Evolutionary conservation across 1,140 invertebrate species (phyloP).

Genomic region (Tetraneura akinire): DNA sequence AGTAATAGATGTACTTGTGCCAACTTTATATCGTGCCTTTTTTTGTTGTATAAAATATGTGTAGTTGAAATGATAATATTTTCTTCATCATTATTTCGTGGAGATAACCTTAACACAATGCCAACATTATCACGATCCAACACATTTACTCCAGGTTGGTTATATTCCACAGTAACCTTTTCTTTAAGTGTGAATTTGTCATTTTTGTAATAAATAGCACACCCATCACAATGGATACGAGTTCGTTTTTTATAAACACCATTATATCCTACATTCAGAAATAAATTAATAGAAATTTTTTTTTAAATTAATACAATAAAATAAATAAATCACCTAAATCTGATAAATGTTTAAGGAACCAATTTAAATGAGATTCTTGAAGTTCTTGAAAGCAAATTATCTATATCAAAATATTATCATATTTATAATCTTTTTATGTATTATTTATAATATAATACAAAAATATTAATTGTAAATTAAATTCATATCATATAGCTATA

Average conservation of each 20-base stretch:
- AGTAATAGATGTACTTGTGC: conserved; percentile 81
- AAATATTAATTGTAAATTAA: too few species aligned
- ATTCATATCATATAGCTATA: too few species aligned
- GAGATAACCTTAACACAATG: conserved; percentile 73
- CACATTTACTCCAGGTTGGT: conserved; percentile 58
- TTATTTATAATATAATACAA: too few species aligned
- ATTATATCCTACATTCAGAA: conserved; percentile 57
- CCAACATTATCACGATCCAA: conserved; percentile 87
- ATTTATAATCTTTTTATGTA: too few species aligned
- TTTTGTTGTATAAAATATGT: conserved; percentile 92
- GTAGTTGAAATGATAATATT: conserved; percentile 84
- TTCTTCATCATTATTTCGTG: conserved; percentile 60
- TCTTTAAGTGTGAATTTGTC: conserved; percentile 67
- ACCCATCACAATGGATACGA: conserved; percentile 71
- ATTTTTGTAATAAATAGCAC: conserved; percentile 78
- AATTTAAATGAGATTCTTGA: conserved; percentile 71
- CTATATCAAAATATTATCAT: conserved; percentile 61
- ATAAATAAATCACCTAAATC: conserved; percentile 57
- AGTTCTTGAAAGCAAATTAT: conserved; percentile 86
- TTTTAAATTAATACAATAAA: conserved; percentile 55
- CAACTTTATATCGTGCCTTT: conserved; percentile 81
- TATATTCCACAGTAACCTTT: conserved; percentile 67
- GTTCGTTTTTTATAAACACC: conserved; percentile 61
- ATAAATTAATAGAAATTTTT: not conserved
- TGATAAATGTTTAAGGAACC: conserved; percentile 63